Conservation (phyloP, 1,140 invertebrate species). For the Aphelenchoides fujianensis region DNA sequence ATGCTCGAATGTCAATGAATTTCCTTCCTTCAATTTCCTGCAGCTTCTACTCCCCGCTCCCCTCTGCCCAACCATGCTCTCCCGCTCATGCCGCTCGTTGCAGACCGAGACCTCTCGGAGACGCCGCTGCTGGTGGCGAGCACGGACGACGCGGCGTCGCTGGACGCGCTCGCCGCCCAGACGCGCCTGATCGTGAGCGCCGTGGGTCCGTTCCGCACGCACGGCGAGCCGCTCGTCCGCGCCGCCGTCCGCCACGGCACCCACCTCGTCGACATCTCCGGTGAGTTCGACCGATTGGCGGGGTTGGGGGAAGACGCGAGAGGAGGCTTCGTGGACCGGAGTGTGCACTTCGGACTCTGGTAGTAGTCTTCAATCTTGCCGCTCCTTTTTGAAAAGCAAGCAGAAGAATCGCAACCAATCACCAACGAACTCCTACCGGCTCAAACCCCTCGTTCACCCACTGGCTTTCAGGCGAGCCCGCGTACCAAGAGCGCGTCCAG, state of each 20-base stretch:
- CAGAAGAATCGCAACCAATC: too few species aligned
- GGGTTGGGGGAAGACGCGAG: too few species aligned
- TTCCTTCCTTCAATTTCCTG: too few species aligned
- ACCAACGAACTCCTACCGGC: too few species aligned
- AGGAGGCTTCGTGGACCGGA: too few species aligned
- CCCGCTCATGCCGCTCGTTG: background rate
- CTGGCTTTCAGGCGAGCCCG: background rate
- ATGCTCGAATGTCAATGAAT: background rate
- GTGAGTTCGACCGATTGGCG: conserved; percentile 67
- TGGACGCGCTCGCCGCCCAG: conserved; percentile 42
- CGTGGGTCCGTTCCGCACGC: conserved; percentile 71
- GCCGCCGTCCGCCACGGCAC: conserved; percentile 78
- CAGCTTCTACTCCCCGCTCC: too few species aligned
- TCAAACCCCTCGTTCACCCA: too few species aligned
- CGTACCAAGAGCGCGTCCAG: conserved; percentile 73
- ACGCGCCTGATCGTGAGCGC: conserved; percentile 52
- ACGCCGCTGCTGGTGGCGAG: conserved; percentile 52
- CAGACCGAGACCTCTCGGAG: conserved; percentile 45
- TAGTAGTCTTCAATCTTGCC: too few species aligned
- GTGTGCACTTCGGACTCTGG: too few species aligned
- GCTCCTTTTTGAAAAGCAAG: too few species aligned
- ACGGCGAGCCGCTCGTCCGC: conserved; percentile 82
- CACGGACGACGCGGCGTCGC: conserved; percentile 27
- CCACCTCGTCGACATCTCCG: conserved; percentile 84
- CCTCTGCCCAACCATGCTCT: too few species aligned